phyloP scores from a whole-genome alignment of 2,113 vertebrate genomes.

The Vicugna pacos region DNA sequence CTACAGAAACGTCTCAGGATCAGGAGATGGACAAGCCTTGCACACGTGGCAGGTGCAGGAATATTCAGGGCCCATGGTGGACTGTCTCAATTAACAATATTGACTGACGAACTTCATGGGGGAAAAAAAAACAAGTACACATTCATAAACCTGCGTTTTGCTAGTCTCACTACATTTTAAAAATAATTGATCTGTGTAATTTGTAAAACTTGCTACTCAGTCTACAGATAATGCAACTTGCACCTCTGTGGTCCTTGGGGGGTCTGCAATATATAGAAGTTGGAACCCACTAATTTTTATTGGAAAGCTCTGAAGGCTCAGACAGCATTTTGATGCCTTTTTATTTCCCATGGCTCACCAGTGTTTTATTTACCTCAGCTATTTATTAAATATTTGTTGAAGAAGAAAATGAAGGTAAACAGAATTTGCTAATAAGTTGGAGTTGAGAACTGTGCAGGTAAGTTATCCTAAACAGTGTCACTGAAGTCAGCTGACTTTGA shows the following conservation, averaged over 20 bases:
- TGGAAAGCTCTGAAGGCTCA: background rate
- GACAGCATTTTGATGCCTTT: background rate
- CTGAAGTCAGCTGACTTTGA: background rate
- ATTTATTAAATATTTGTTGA: constrained; percentile 24
- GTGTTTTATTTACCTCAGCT: background rate
- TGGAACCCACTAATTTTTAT: background rate
- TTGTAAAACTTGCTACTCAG: background rate
- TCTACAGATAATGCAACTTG: background rate
- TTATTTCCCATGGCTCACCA: background rate
- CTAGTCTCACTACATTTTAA: background rate
- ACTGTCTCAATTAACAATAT: background rate
- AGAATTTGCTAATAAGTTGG: background rate
- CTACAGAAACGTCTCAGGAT: background rate
- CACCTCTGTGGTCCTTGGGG: background rate
- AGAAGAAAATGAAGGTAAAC: background rate
- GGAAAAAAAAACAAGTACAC: background rate
- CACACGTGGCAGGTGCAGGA: background rate
- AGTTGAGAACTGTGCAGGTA: background rate
- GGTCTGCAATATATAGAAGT: background rate
- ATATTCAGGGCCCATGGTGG: background rate
- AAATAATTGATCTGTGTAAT: background rate
- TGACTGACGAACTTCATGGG: background rate
- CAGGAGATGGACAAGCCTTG: background rate
- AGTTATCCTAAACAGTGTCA: background rate
- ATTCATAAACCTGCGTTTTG: background rate